phyloP scores from a whole-genome alignment of 92 coral and sea anemone species.

The Metridium senile region DNA sequence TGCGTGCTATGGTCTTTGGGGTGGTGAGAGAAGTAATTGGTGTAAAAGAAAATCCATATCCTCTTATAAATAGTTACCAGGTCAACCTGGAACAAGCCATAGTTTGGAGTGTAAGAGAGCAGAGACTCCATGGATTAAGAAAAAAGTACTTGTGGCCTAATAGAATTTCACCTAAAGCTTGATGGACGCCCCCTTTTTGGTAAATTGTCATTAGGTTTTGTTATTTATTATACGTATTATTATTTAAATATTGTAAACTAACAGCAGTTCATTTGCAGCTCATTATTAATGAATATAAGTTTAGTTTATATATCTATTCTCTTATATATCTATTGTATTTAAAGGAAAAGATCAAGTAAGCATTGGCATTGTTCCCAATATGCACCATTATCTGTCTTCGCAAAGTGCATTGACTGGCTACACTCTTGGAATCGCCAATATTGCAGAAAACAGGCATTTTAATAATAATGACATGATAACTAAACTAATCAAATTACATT shows the following conservation, averaged over 20 bases:
- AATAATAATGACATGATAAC: neutral
- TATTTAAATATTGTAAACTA: neutral
- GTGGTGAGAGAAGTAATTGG: constrained; percentile 10
- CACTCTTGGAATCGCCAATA: constrained; percentile 35
- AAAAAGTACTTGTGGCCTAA: neutral
- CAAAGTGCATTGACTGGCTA: constrained; percentile 42
- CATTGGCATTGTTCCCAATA: constrained; percentile 32
- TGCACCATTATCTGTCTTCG: constrained; percentile 35
- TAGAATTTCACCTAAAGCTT: constrained; percentile 32
- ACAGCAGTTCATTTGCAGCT: neutral
- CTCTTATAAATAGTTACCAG: constrained; percentile 1
- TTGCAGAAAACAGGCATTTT: constrained; percentile 28
- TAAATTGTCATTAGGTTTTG: neutral
- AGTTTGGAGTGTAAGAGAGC: constrained; percentile 31
- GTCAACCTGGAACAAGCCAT: constrained; percentile 15
- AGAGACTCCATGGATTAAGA: constrained; percentile 22
- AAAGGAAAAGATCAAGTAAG: constrained; percentile 43
- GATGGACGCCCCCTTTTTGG: constrained; percentile 45
- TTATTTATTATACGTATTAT: no score
- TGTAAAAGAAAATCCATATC: constrained; percentile 13
- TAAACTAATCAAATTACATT: neutral
- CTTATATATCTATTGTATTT: neutral
- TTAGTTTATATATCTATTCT: neutral
- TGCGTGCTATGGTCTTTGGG: constrained; percentile 22
- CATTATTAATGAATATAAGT: neutral